A percentile compares a stretch with the other conserved stretches of the same genome.
These are phyloP conservation scores for Apostichopus leukothele DNA, from an alignment of 53 echinoderm and acorn worm genomes.

Conservation along the genomic window DNA sequence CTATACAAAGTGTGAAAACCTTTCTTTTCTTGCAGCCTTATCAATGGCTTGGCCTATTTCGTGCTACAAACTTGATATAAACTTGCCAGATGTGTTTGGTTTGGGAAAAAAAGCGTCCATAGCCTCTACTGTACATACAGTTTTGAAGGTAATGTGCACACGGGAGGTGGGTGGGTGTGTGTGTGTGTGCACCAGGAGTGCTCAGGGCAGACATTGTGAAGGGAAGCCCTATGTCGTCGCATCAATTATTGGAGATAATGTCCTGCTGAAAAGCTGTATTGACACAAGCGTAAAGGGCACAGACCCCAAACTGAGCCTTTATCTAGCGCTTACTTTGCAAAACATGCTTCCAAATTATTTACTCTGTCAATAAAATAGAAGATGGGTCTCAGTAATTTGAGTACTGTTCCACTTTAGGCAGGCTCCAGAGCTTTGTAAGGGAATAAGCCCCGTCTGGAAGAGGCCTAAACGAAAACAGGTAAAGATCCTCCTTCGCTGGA, in stretches of 20 bases:
- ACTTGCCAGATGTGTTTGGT: neutral
- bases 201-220: neutral
- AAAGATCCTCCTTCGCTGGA: constrained; percentile 6
- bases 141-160: neutral
- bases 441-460: constrained; percentile 21
- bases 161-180: neutral
- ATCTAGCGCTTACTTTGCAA: neutral
- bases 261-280: constrained; percentile 33
- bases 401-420: constrained; percentile 32
- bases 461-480: constrained; percentile 17
- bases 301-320: constrained; percentile 36
- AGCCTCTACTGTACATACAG: neutral
- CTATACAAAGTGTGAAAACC: neutral
- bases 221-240: neutral
- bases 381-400: constrained; percentile 29
- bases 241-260: constrained; percentile 36
- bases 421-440: constrained; percentile 23
- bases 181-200: neutral
- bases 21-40: neutral
- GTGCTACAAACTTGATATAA: neutral
- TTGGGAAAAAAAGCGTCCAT: neutral
- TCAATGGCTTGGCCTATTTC: constrained; percentile 7
- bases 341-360: constrained; percentile 27
- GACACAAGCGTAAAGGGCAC: constrained; percentile 9
- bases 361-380: constrained; percentile 43